Evolutionary conservation across 2,113 vertebrate genomes (phyloP).

Genomic region (Coturnix japonica): DNA sequence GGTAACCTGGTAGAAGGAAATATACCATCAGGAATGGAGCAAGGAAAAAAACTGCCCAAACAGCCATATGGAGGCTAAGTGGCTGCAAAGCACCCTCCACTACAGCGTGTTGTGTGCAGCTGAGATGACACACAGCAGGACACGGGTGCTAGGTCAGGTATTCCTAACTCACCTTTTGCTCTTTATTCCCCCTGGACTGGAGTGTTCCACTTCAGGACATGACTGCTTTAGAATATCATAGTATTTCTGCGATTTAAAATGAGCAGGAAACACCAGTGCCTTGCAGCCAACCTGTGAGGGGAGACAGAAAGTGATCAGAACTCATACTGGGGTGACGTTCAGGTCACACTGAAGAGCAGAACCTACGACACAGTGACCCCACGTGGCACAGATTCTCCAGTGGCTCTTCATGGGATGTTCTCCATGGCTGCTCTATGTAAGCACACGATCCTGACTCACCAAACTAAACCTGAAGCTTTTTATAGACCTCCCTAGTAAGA

Average conservation of each 20-base stretch:
- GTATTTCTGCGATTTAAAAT: conserved; percentile 90
- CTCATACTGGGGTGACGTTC: accelerated
- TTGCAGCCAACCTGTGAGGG: conserved; percentile 87
- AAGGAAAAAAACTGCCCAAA: not conserved
- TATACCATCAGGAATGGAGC: not conserved
- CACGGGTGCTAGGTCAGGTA: not conserved
- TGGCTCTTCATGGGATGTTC: not conserved
- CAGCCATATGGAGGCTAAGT: accelerated
- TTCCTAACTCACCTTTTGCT: conserved; percentile 84
- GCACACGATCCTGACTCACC: not conserved
- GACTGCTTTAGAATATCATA: conserved; percentile 87
- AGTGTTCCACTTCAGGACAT: conserved; percentile 88
- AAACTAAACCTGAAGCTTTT: not conserved
- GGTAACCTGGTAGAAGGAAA: conserved; percentile 82
- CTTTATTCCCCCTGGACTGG: conserved; percentile 82
- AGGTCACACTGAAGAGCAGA: not conserved
- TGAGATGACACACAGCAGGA: not conserved
- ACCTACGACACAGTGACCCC: not conserved
- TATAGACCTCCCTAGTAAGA: not conserved
- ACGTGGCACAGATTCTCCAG: not conserved
- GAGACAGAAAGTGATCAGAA: conserved; percentile 16
- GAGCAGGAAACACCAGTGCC: conserved; percentile 85
- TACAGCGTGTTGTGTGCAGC: not conserved
- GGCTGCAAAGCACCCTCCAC: not conserved
- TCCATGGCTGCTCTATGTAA: not conserved